Base-by-base conservation (phyloP, 2,888 invertebrate genomes). In the Myathropa florea region DNA sequence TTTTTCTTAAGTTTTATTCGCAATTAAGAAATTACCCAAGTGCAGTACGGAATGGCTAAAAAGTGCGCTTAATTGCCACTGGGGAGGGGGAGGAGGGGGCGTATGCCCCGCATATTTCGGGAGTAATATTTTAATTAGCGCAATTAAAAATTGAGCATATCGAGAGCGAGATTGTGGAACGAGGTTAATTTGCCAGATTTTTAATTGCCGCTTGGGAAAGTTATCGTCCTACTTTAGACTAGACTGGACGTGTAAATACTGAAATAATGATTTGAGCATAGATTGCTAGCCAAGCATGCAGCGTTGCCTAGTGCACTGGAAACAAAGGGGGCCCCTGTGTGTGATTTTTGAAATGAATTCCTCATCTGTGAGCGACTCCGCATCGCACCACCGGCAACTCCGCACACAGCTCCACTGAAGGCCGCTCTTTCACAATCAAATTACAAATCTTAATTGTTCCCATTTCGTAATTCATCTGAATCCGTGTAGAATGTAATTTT, bases 361-460 rank as follows among this genome's bases (percentile, higher is more conserved):
- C 60, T 64, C 83, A 83, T 68, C 78, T 83, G 72, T 76, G 68
- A 70, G 4, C 12, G 21, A 60, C 18, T 46, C 12, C 12, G 24
- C 36, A 21, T n/a, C 28, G 6, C 57, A 65, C 53, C 65, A 21
- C 9, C 9, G 2, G 14, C 14, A 39, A n/a, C 39, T 14, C 12
- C 14, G 14, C 12, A 7, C 55, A 46, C 23, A 61, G 30, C 53
- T 9, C 3, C 26, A 61, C 14, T 73, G 83, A 73, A 71, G 80
- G 70, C 75, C 70, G 64, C 81, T 72, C 61, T 75, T 79, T 61
- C 83, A 88, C 88, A 88, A 85, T 89, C 84, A 76, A 83, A 88
- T 89, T 82, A 85, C 83, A 70, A 88, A 88, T 88, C 88, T 86
- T 88, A 88, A 89, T 89, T 89, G 89, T 89, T 88, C 84, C 87